phyloP scores from a whole-genome alignment of 2,113 vertebrate species.

The Vulpes ferrilata region DNA sequence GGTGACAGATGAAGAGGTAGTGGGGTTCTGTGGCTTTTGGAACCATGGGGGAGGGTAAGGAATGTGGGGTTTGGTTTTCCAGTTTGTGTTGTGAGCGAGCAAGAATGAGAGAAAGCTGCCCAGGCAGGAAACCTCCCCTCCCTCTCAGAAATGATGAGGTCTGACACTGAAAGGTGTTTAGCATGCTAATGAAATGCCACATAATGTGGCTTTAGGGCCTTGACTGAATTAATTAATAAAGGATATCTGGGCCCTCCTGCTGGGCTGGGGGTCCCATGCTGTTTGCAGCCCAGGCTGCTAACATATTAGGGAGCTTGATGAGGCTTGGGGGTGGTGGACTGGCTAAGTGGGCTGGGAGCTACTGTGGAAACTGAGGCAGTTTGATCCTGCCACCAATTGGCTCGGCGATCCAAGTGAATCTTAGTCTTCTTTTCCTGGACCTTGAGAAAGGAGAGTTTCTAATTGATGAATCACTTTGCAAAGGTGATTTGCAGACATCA shows the following conservation, averaged over 20 bases:
- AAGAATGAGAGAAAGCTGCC: not conserved
- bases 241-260: slow-evolving; percentile 18
- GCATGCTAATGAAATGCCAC: slow-evolving; percentile 14
- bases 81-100: not conserved
- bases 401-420: not conserved
- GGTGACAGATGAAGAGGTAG: slow-evolving; percentile 60
- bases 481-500: not conserved
- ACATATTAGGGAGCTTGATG: not conserved
- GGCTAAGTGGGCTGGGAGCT: no score
- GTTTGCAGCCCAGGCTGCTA: not conserved
- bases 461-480: not conserved
- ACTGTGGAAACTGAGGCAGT: not conserved
- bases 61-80: not conserved
- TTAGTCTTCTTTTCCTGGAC: not conserved
- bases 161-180: slow-evolving; percentile 42
- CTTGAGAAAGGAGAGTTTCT: not conserved
- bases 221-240: not conserved
- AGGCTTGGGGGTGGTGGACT: not conserved
- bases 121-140: not conserved
- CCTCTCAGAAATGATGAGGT: not conserved
- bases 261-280: slow-evolving; percentile 21
- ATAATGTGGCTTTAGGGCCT: not conserved
- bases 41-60: not conserved
- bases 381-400: not conserved
- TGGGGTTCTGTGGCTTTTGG: not conserved